Base-by-base conservation (phyloP, 2,888 invertebrate species). In the Gymnocheta viridis region DNA sequence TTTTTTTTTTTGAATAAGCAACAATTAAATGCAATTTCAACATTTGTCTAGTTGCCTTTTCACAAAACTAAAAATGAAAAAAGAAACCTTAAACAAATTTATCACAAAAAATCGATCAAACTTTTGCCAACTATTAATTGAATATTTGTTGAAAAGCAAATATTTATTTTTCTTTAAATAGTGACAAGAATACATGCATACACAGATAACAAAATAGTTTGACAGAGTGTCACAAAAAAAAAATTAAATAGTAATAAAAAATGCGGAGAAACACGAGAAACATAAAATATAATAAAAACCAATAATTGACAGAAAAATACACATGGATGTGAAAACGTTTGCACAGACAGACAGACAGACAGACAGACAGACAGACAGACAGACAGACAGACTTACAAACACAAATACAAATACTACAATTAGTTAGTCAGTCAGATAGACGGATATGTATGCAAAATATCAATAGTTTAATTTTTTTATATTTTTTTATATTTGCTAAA, bases 91-190 rank as follows among this genome's bases (percentile, higher is more conserved):
- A 35, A 64, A 64, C 19, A 44, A 66, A 58, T 60, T 74, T 70
- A 70, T 77, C 64, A 51, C 24, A 22, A 29, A 72, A 74, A 84
- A 84, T 84, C 69, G 84, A 84, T 84, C 81, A 84, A 81, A 84
- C 84, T 84, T 84, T 79, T 41, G 35, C 38, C 35, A 80, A 77
- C 66, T 72, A 54, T 67, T 81, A 77, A 77, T 80, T 77, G 76
- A 64, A 72, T 80, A 62, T 79, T 72, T 73, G 51, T 27, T 58
- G 72, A 58, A 67, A 81, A 72, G 69, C 73, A 56, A 81, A 84
- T 73, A 78, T 81, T 77, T 84, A 67, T 78, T 77, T 72, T 81
- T 44, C 19, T 44, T 67, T 60, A 51, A 67, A 67, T 22, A 60
- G 38, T 58, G 38, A 66, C 41, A 32, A 66, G 9, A 44, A 60